Percentiles rank a stretch among this genome's conserved stretches.
phyloP scores from a whole-genome alignment of 2,888 invertebrate species.

The Amiota mariae region DNA sequence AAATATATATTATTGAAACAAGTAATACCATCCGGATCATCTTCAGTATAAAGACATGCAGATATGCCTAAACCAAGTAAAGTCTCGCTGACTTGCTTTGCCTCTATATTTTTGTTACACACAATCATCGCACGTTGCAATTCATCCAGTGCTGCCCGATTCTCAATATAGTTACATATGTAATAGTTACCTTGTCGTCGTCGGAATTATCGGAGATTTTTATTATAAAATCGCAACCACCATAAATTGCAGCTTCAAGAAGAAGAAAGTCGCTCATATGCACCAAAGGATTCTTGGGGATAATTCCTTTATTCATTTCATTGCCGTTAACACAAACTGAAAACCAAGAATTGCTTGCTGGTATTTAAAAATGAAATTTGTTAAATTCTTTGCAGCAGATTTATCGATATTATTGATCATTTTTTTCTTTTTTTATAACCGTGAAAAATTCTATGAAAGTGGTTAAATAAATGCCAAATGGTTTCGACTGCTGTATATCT shows the following conservation, averaged over 20 bases:
- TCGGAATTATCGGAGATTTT: background rate
- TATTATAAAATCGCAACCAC: background rate
- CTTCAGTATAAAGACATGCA: background rate
- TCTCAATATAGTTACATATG: background rate
- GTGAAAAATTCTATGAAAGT: no score
- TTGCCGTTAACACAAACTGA: background rate
- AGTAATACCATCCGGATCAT: background rate
- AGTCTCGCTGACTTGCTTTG: background rate
- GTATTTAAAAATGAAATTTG: background rate
- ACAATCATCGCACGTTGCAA: background rate
- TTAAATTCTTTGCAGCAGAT: background rate
- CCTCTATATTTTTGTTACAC: background rate
- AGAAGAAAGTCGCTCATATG: slow-evolving; percentile 6
- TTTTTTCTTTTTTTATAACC: background rate
- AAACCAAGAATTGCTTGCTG: background rate
- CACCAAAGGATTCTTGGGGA: background rate
- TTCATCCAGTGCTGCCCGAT: background rate
- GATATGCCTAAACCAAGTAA: background rate
- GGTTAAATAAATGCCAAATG: no score
- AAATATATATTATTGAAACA: no score
- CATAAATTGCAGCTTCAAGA: background rate
- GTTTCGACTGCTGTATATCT: no score
- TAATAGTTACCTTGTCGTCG: background rate
- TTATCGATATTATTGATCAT: background rate
- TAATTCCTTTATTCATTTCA: background rate